phyloP scores from a whole-genome alignment of 2,113 vertebrate species.

The Etheostoma spectabile region DNA sequence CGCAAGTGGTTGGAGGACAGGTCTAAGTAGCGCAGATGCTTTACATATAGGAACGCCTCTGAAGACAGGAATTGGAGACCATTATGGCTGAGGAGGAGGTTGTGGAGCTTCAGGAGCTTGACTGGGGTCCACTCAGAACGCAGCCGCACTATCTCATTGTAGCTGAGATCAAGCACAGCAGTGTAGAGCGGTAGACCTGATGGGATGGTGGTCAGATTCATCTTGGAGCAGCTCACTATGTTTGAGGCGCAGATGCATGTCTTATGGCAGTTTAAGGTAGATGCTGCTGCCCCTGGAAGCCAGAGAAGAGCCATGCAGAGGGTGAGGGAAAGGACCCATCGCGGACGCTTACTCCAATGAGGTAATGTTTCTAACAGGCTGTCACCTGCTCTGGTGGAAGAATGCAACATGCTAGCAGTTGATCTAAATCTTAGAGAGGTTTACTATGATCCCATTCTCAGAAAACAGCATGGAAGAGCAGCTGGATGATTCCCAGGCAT shows the following conservation, averaged over 20 bases:
- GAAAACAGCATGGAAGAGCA: constrained; percentile 50
- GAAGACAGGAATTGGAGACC: constrained; percentile 91
- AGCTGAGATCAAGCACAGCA: constrained; percentile 92
- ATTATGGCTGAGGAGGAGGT: constrained; percentile 93
- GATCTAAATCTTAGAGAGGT: constrained; percentile 54
- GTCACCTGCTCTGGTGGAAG: constrained; percentile 52
- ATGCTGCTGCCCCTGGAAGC: constrained; percentile 67
- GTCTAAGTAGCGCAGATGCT: constrained; percentile 91
- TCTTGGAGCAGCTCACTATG: constrained; percentile 96
- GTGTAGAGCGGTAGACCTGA: constrained; percentile 87
- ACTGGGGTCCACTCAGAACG: constrained; percentile 89
- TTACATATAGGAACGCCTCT: constrained; percentile 90
- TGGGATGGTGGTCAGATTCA: constrained; percentile 86
- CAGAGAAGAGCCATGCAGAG: constrained; percentile 69
- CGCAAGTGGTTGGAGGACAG: constrained; percentile 92
- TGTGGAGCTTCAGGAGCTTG: constrained; percentile 88
- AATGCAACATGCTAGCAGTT: constrained; percentile 76
- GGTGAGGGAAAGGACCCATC: constrained; percentile 60
- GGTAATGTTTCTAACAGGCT: constrained; percentile 63
- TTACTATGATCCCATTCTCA: constrained; percentile 64
- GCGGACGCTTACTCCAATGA: constrained; percentile 57
- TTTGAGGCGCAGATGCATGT: constrained; percentile 95
- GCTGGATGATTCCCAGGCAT: constrained; percentile 63
- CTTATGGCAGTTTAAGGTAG: constrained; percentile 85
- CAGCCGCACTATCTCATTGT: constrained; percentile 89